A percentile compares a stretch with the other conserved stretches of the same genome.
phyloP scores from a whole-genome alignment of 1,140 invertebrate species.

The Drosophila nigrodunni region DNA sequence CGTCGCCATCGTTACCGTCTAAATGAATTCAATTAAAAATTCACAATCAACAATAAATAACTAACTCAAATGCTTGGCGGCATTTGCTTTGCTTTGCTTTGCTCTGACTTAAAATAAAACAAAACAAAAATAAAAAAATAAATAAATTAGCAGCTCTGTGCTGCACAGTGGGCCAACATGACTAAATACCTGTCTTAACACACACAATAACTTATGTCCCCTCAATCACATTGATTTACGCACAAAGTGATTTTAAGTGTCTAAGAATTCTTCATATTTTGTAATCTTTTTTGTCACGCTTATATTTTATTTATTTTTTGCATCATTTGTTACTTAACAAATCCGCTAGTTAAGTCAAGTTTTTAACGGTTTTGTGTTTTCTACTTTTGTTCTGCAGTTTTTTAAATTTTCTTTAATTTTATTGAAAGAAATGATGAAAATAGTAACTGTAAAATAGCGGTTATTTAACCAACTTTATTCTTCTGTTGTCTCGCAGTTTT shows the following conservation, averaged over 20 bases:
- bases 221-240: too few species aligned
- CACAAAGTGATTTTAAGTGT: too few species aligned
- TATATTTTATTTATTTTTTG: neutral
- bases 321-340: neutral
- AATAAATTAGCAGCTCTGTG: constrained; percentile 29
- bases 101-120: constrained; percentile 59
- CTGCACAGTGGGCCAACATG: constrained; percentile 54
- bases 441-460: too few species aligned
- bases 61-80: constrained; percentile 39
- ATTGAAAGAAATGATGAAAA: too few species aligned
- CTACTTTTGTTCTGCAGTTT: too few species aligned
- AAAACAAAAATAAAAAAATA: constrained; percentile 31
- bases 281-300: too few species aligned
- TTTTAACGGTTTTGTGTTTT: too few species aligned
- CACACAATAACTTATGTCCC: neutral
- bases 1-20: constrained; percentile 33
- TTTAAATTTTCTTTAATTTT: too few species aligned
- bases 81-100: constrained; percentile 52
- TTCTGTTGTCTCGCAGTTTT: too few species aligned
- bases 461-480: too few species aligned
- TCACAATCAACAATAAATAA: constrained; percentile 70
- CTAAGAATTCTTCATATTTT: too few species aligned
- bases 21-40: constrained; percentile 77
- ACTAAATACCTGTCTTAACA: neutral
- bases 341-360: neutral